These are phyloP conservation scores for Temnothorax rugatulus DNA, from an alignment of 2,888 invertebrate genomes.

Conservation along the genomic window DNA sequence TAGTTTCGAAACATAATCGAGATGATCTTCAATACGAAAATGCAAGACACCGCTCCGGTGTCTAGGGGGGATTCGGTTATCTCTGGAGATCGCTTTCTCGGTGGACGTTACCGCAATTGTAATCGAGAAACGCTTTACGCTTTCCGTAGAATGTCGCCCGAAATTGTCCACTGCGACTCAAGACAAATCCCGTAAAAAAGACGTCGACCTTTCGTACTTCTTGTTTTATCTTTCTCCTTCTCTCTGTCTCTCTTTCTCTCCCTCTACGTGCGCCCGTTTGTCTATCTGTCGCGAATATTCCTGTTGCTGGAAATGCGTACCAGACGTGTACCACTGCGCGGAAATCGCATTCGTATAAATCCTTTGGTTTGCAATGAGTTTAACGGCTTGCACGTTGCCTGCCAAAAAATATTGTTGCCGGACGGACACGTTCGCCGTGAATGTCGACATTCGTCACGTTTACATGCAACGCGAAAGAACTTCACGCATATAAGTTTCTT, in stretches of 20 bases:
- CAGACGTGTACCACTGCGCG: constrained; percentile 28
- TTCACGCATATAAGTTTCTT: constrained; percentile 7
- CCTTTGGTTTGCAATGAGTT: constrained; percentile 53
- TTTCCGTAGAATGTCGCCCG: constrained; percentile 32
- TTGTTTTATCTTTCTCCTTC: constrained; percentile 19
- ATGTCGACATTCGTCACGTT: constrained; percentile 44
- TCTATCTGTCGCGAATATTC: constrained; percentile 47
- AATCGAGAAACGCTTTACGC: constrained; percentile 56
- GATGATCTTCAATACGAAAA: constrained; percentile 28
- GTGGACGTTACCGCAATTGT: constrained; percentile 47
- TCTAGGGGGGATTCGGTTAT: constrained; percentile 38
- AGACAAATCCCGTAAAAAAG: constrained; percentile 52
- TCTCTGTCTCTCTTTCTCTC: background rate
- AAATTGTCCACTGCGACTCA: constrained; percentile 46
- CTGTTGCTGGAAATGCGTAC: constrained; percentile 33
- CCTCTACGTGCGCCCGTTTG: background rate
- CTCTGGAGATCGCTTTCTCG: constrained; percentile 41
- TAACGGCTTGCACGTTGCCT: constrained; percentile 56
- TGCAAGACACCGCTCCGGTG: constrained; percentile 13
- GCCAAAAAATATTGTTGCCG: constrained; percentile 41
- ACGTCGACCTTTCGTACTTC: constrained; percentile 50
- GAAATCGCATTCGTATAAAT: constrained; percentile 63
- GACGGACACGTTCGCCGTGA: constrained; percentile 5
- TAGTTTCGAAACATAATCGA: constrained; percentile 42
- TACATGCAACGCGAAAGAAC: constrained; percentile 4